These are phyloP conservation scores for Omphaloscelis lunosa DNA, from an alignment of 2,888 invertebrate genomes.

Conservation along the genomic window DNA sequence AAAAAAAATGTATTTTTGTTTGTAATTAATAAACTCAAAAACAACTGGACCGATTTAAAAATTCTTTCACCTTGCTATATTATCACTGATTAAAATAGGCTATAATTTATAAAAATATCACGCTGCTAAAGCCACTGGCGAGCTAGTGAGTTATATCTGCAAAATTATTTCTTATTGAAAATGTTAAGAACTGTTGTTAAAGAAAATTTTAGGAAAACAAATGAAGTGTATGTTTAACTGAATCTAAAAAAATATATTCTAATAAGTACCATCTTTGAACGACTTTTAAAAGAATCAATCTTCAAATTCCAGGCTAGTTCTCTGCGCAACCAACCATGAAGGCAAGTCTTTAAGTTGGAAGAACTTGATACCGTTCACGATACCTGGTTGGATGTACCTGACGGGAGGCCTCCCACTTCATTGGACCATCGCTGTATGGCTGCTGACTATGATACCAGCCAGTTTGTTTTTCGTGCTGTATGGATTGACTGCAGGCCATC, in stretches of 20 bases:
- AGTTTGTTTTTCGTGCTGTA: conserved; percentile 92
- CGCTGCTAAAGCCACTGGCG: too few relatives aligned
- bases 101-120: too few relatives aligned
- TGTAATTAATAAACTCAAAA: too few relatives aligned
- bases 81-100: too few relatives aligned
- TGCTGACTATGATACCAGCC: conserved; percentile 85
- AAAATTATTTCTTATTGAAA: too few relatives aligned
- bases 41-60: too few relatives aligned
- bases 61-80: too few relatives aligned
- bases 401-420: conserved; percentile 78
- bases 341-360: conserved; percentile 76
- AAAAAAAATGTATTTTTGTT: too few relatives aligned
- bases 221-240: neutral
- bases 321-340: conserved; percentile 70
- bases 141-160: too few relatives aligned
- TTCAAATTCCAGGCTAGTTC: conserved; percentile 72
- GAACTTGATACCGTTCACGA: conserved; percentile 76
- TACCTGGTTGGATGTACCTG: conserved; percentile 86
- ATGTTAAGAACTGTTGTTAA: too few relatives aligned
- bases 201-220: neutral
- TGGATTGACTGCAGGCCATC: conserved; percentile 95
- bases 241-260: too few relatives aligned
- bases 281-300: neutral
- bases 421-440: conserved; percentile 89
- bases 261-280: neutral